Conservation (phyloP, 35 echinoderm and acorn worm genomes). For the Nesometra sesokonis region DNA sequence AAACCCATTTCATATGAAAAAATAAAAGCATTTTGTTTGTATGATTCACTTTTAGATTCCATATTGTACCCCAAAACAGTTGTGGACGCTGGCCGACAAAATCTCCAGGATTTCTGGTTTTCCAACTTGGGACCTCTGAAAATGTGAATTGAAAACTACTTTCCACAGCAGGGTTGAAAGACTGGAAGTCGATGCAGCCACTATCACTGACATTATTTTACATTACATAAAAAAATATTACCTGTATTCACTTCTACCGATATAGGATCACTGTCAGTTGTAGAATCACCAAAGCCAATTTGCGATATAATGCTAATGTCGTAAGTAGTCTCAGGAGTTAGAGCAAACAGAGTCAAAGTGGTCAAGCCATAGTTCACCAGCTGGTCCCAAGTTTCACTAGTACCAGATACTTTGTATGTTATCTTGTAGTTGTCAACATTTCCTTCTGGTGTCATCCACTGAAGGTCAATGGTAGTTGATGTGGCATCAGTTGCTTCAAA, state of each 20-base stretch:
- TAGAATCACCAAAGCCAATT: neutral
- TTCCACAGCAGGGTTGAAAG: too few relatives aligned
- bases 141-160: too few relatives aligned
- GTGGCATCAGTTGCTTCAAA: neutral
- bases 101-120: too few relatives aligned
- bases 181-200: too few relatives aligned
- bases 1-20: too few relatives aligned
- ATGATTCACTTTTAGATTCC: too few relatives aligned
- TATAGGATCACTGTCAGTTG: neutral
- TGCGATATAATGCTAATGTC: neutral
- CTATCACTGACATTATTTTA: too few relatives aligned
- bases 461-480: neutral
- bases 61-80: too few relatives aligned
- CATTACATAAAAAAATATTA: too few relatives aligned
- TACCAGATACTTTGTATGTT: neutral
- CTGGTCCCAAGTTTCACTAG: neutral
- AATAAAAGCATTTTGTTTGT: too few relatives aligned
- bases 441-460: neutral
- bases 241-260: neutral
- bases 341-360: neutral
- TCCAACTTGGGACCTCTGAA: too few relatives aligned
- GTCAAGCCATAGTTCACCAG: neutral
- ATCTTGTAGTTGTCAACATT: neutral
- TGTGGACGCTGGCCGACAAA: too few relatives aligned
- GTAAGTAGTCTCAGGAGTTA: neutral